Evolutionary conservation across 1,140 invertebrate species (phyloP).

Genomic region (Bombus picipes): DNA sequence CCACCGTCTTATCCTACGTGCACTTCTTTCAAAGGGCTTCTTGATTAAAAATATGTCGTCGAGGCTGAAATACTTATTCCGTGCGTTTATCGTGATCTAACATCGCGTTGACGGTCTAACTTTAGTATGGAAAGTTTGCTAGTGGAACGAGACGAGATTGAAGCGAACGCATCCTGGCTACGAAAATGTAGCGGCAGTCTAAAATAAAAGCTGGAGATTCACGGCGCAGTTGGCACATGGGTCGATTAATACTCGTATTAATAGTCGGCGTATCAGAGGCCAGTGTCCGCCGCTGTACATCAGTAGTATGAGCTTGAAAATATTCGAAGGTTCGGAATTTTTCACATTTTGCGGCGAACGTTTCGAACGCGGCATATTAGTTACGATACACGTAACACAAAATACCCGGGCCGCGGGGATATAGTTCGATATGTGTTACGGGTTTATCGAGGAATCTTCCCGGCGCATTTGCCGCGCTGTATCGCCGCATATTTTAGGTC

Average conservation of each 20-base stretch:
- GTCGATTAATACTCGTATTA: slow-evolving; percentile 32
- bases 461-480: slow-evolving; percentile 5
- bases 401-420: not conserved
- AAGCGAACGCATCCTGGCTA: not conserved
- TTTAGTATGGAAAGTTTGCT: not conserved
- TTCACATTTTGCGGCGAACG: slow-evolving; percentile 11
- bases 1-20: not conserved
- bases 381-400: slow-evolving; percentile 17
- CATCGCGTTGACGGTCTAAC: not conserved
- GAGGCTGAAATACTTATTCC: not conserved
- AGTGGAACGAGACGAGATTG: not conserved
- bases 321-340: slow-evolving; percentile 16
- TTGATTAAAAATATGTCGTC: not conserved
- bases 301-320: slow-evolving; percentile 2
- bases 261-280: slow-evolving; percentile 6
- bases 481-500: slow-evolving; percentile 39
- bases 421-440: slow-evolving; percentile 20
- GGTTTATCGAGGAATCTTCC: slow-evolving; percentile 29
- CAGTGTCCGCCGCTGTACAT: not conserved
- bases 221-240: slow-evolving; percentile 25
- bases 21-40: too few relatives aligned
- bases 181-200: not conserved
- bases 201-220: slow-evolving; percentile 36
- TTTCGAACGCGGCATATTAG: not conserved
- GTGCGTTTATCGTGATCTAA: not conserved